Conservation (phyloP, 2,113 vertebrate species). For the Aramus guarauna region DNA sequence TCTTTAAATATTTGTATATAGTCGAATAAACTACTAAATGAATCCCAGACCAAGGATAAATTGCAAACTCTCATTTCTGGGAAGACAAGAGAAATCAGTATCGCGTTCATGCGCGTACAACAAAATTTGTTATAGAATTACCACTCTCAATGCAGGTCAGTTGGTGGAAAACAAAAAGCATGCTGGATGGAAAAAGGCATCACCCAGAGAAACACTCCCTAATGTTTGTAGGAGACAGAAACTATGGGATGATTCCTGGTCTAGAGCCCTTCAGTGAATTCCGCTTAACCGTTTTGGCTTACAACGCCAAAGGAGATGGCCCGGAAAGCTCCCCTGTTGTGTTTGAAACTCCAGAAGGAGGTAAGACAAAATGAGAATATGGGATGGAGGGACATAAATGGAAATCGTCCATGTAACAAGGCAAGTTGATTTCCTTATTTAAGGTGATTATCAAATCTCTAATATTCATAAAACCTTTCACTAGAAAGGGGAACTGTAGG, state of each 20-base stretch:
- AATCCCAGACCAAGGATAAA: background rate
- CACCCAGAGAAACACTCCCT: constrained; percentile 82
- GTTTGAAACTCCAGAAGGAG: constrained; percentile 96
- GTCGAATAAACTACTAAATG: background rate
- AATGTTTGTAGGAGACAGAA: constrained; percentile 80
- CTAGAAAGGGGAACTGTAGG: background rate
- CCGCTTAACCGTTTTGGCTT: constrained; percentile 86
- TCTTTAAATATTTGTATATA: background rate
- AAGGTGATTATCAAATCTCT: background rate
- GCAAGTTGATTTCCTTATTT: background rate
- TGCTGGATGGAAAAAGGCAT: constrained; percentile 79
- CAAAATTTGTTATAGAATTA: background rate
- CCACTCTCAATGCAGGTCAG: constrained; percentile 77
- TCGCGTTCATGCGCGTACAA: fast-evolving
- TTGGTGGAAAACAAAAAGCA: constrained; percentile 89
- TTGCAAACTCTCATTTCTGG: background rate
- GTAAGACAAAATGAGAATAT: constrained; percentile 70
- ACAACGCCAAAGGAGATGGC: constrained; percentile 89
- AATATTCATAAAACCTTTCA: background rate
- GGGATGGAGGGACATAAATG: background rate
- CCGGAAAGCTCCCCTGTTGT: constrained; percentile 84
- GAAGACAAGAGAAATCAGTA: background rate
- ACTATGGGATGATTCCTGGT: constrained; percentile 79
- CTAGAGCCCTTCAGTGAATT: constrained; percentile 92
- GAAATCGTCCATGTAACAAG: background rate